Evolutionary conservation across 2,888 invertebrate genomes (phyloP), one percentile per base, ranked within the genome.

Genomic region (Hyposoter dolosus): DNA sequence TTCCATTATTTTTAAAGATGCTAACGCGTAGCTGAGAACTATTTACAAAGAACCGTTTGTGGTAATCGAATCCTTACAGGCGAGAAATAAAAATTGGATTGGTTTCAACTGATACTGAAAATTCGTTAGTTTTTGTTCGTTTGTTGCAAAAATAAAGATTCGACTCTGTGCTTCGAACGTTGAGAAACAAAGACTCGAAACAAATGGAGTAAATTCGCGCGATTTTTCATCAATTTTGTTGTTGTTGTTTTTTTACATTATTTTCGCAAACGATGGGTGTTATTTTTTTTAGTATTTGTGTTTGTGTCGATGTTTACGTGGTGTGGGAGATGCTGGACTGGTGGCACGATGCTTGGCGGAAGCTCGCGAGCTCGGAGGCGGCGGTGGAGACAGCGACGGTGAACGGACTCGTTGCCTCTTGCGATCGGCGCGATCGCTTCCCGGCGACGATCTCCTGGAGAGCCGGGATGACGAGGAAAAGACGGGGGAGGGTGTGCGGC

Each of bases 241-340:
- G 23, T 28, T 23, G 23, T 32, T 9, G 1, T n/a, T 50, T 32
- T 71, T 45, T 3, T 12, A 28, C 4, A n/a, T 12, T 40, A 7
- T 10, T 40, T 40, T 40, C 40, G 40, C 40, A 40, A 9, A 10
- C 40, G 40, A 40, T 10, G 40, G 9, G 0, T 40, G 2, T 35
- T 35, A 3, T 19, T 15, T 45, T 63, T 12, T 74, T 94, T 92
- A 95, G 89, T 95, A 95, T 92, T 95, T 95, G 91, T 95, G 95
- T 90, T 95, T 95, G 88, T 95, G 95, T 87, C 95, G 94, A 89
- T 95, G 95, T 91, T 95, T 95, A 80, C 95, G 94, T 40, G 95
- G 93, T 35, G 94, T 93, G 47, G 95, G 95, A 43, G 95, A 94
- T 4, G 95, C 94, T 43, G 93, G 94, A 89, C 92, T 93, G 82